These are phyloP conservation scores for Phylloscopus trochilus DNA, from an alignment of 2,113 vertebrate genomes.

Conservation along the genomic window DNA sequence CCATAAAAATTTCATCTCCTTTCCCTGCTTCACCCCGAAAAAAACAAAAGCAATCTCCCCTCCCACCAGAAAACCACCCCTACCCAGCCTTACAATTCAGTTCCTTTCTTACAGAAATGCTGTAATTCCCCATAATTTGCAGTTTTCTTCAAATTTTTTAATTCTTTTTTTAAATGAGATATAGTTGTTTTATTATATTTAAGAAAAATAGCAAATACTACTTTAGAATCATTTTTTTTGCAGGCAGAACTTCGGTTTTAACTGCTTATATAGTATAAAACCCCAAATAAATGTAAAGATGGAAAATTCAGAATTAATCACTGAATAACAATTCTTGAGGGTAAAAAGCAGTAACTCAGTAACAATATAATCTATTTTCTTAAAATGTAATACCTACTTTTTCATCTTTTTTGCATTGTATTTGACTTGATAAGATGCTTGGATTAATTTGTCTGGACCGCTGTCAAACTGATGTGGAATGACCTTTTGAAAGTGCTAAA, in stretches of 20 bases:
- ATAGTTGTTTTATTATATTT: neutral
- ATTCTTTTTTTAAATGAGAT: neutral
- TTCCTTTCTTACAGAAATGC: neutral
- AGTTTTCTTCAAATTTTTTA: neutral
- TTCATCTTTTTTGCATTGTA: slow-evolving; percentile 99
- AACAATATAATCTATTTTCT: neutral
- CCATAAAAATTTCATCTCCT: neutral
- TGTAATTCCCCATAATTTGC: neutral
- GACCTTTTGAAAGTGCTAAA: slow-evolving; percentile 96
- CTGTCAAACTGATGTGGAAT: slow-evolving; percentile 95
- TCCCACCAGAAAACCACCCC: neutral
- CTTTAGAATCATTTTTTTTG: neutral
- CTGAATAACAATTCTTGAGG: neutral
- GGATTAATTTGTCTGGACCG: slow-evolving; percentile 94
- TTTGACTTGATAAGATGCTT: slow-evolving; percentile 95
- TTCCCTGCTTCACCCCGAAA: neutral
- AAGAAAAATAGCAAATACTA: neutral
- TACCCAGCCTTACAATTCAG: neutral
- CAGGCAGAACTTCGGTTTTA: neutral
- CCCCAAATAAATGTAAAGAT: neutral
- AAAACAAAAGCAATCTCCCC: neutral
- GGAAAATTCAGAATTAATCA: neutral
- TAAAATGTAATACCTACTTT: slow-evolving; percentile 81
- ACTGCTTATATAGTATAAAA: neutral
- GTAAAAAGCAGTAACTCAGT: neutral